Conservation (phyloP, 2,797 vertebrate genomes). For the Nyctalus aviator region DNA sequence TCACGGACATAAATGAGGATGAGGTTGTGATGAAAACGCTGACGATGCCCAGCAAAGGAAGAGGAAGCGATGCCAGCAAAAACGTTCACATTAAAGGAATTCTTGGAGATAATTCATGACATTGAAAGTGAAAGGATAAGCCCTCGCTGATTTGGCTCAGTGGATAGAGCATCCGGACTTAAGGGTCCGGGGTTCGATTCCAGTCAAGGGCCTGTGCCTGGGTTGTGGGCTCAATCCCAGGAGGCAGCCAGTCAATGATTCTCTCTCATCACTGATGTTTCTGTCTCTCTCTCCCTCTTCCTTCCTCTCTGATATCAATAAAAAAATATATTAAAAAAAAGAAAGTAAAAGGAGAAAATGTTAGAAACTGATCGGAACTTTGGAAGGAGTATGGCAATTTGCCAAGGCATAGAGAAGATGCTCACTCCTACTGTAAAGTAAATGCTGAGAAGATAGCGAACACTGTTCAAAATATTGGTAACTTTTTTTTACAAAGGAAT, state of each 20-base stretch:
- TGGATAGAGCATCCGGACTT: too few relatives aligned
- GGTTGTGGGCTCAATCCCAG: too few relatives aligned
- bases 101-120: constrained; percentile 16
- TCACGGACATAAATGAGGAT: background rate
- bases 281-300: too few relatives aligned
- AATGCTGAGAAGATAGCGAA: background rate
- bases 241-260: too few relatives aligned
- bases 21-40: background rate
- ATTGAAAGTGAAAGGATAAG: constrained; percentile 6
- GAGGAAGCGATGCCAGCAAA: constrained; percentile 30
- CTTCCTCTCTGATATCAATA: too few relatives aligned
- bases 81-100: background rate
- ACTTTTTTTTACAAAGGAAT: background rate
- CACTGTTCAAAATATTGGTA: background rate
- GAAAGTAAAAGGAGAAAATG: constrained; percentile 24
- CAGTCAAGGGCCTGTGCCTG: too few relatives aligned
- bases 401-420: background rate
- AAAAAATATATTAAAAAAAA: too few relatives aligned
- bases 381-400: background rate
- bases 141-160: too few relatives aligned
- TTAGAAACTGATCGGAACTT: background rate
- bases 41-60: background rate
- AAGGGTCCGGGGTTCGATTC: too few relatives aligned
- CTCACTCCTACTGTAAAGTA: background rate
- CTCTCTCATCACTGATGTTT: too few relatives aligned